phyloP scores from a whole-genome alignment of 1,140 invertebrate genomes.

The Anastrepha ludens region DNA sequence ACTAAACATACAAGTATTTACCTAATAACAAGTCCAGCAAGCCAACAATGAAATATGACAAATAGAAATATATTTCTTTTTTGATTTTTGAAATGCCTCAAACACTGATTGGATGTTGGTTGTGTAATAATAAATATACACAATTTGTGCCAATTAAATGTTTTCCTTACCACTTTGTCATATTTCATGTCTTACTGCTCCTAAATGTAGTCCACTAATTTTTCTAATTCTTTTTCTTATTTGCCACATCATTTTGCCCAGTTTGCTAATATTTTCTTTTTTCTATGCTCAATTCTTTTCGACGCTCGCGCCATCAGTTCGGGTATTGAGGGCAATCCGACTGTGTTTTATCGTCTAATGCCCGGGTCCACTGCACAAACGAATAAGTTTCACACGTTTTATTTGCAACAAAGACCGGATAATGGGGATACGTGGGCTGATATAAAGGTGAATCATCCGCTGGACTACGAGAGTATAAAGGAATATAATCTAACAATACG shows the following conservation, averaged over 20 bases:
- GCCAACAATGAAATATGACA: conserved; percentile 26
- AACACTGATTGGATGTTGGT: neutral
- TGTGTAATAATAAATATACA: too few species aligned
- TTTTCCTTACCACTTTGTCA: neutral
- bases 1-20: neutral
- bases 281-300: conserved; percentile 38
- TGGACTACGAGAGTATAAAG: conserved; percentile 96
- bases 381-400: conserved; percentile 96
- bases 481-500: conserved; percentile 97
- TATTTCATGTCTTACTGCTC: neutral
- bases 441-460: conserved; percentile 95
- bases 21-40: neutral
- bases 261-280: conserved; percentile 53
- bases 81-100: conserved; percentile 15
- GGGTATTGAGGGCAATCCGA: conserved; percentile 95
- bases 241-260: neutral
- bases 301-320: conserved; percentile 80
- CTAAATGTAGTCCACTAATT: neutral
- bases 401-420: conserved; percentile 92
- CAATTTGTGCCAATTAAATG: too few species aligned
- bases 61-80: neutral
- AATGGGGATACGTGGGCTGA: conserved; percentile 94
- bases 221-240: neutral
- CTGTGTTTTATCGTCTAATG: conserved; percentile 95
- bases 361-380: conserved; percentile 95